Evolutionary conservation across 2,113 vertebrate species (phyloP).

Genomic region (Pholis gunnellus): DNA sequence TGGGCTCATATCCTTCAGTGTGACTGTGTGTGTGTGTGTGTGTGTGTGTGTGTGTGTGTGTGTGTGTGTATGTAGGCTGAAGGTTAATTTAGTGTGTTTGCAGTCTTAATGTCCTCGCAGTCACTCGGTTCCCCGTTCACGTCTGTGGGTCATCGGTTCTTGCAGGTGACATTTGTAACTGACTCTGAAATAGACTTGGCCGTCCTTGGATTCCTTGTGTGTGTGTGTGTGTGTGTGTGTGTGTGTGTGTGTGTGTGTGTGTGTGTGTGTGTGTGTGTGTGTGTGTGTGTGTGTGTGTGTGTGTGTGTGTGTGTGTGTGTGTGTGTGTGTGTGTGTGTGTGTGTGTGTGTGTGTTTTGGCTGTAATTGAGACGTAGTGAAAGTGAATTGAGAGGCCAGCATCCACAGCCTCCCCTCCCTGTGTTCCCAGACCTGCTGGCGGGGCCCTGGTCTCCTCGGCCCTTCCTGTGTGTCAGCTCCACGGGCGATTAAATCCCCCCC

Average conservation of each 20-base stretch:
- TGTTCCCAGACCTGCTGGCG: not conserved
- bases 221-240: not conserved
- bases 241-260: constrained; percentile 17
- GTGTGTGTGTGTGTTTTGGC: constrained; percentile 4
- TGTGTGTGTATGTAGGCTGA: constrained; percentile 18
- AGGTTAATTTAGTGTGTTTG: constrained; percentile 35
- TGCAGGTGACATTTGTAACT: constrained; percentile 54
- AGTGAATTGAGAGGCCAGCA: constrained; percentile 27
- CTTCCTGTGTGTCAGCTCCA: constrained; percentile 23
- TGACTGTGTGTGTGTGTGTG: not conserved
- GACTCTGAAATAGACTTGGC: constrained; percentile 51
- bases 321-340: constrained; percentile 23
- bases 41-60: too few species aligned
- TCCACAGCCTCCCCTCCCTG: not conserved
- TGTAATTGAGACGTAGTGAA: constrained; percentile 50
- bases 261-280: constrained; percentile 15
- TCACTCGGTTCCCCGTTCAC: not conserved
- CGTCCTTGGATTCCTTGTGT: constrained; percentile 14
- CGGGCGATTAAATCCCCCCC: constrained; percentile 37
- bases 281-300: not conserved
- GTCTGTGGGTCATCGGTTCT: constrained; percentile 27
- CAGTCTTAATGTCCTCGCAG: constrained; percentile 26
- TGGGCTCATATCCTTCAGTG: not conserved
- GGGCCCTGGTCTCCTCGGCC: constrained; percentile 10
- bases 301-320: not conserved